These are phyloP conservation scores for Aegotheles bennettii DNA, from an alignment of 2,113 vertebrate species.

Conservation along the genomic window DNA sequence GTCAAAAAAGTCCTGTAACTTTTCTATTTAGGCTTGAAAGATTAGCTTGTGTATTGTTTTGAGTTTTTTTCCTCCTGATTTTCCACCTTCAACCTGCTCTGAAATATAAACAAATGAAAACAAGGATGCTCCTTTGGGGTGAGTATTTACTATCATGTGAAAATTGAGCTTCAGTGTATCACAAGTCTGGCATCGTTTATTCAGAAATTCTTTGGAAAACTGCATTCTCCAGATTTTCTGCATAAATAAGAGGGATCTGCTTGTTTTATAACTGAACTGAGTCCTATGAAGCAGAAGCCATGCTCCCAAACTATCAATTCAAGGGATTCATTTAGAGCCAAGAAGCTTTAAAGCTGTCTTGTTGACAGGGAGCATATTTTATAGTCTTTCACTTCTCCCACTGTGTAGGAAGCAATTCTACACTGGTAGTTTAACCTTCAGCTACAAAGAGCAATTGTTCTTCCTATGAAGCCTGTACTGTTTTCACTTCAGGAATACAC, in stretches of 20 bases:
- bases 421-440: slow-evolving; percentile 34
- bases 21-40: background rate
- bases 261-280: slow-evolving; percentile 11
- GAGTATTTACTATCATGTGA: background rate
- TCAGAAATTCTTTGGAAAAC: background rate
- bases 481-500: background rate
- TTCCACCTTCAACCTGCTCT: background rate
- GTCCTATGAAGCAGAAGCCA: background rate
- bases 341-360: slow-evolving; percentile 35
- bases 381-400: slow-evolving; percentile 15
- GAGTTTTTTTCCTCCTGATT: background rate
- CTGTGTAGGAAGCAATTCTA: slow-evolving; percentile 26
- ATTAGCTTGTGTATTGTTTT: background rate
- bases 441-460: slow-evolving; percentile 40
- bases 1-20: background rate
- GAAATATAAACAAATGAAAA: background rate
- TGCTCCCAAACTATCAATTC: slow-evolving; percentile 30
- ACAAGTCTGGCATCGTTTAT: background rate
- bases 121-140: background rate
- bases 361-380: slow-evolving; percentile 42
- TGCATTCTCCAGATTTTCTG: background rate
- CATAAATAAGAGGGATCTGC: slow-evolving; percentile 5
- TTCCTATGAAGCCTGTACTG: background rate
- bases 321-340: slow-evolving; percentile 1
- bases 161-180: background rate